Conservation (phyloP, 2,113 vertebrate species). For the Dicentrarchus labrax region DNA sequence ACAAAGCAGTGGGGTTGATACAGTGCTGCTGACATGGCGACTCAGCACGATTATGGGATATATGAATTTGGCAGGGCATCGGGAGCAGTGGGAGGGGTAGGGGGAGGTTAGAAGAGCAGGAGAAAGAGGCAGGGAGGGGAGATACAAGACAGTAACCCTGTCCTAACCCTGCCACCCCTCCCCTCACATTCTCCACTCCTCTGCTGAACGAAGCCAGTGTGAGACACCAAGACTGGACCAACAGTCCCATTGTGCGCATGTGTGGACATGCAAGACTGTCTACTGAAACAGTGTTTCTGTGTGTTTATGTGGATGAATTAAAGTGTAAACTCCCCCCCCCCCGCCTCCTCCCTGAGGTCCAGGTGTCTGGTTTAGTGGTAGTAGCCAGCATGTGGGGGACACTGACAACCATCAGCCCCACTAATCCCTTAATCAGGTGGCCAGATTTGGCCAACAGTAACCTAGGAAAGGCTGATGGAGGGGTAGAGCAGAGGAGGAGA, state of each 20-base stretch:
- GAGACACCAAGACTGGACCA: constrained; percentile 49
- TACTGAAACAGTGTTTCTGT: constrained; percentile 15
- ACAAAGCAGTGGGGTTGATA: constrained; percentile 70
- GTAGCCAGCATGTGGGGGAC: constrained; percentile 69
- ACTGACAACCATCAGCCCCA: constrained; percentile 80
- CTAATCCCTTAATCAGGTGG: constrained; percentile 86
- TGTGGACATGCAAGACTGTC: constrained; percentile 18
- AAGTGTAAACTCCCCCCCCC: constrained; percentile 19
- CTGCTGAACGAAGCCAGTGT: constrained; percentile 53
- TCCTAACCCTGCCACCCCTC: constrained; percentile 56
- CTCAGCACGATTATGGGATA: constrained; percentile 73
- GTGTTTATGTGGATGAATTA: constrained; percentile 47
- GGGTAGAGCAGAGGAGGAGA: constrained; percentile 54
- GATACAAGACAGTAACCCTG: constrained; percentile 60
- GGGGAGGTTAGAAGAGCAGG: constrained; percentile 45
- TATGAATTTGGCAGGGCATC: constrained; percentile 77
- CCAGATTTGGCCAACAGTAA: constrained; percentile 75
- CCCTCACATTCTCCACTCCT: constrained; percentile 48
- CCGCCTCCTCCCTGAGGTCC: constrained; percentile 51
- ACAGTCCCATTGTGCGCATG: constrained; percentile 48
- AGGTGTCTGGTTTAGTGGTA: constrained; percentile 76
- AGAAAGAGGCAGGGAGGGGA: constrained; percentile 31
- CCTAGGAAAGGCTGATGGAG: constrained; percentile 72
- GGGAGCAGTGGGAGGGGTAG: constrained; percentile 54
- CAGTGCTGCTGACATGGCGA: constrained; percentile 71